Evolutionary conservation across 1,140 invertebrate species (phyloP), one percentile per base, ranked within the genome.

Genomic region (Drosophila kepulauana): DNA sequence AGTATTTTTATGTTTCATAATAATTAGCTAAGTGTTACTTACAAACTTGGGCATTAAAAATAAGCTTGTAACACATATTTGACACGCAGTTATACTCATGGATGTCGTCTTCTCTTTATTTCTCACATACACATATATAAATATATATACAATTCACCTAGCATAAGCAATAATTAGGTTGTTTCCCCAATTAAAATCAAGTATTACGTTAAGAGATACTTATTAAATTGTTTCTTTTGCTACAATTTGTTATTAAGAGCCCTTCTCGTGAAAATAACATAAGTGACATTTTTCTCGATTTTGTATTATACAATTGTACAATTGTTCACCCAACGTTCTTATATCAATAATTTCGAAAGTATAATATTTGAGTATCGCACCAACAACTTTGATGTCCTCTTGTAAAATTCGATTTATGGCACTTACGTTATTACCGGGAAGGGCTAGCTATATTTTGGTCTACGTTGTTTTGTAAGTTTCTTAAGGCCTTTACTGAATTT

Each of bases 401-500:
- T 25, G 20, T 25, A 25, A 25, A 25, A 25, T 25, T 25, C 3
- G 20, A 25, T 25, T 16, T 16, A 16, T 16, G 16, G 16, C 16
- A 1, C 16, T 16, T 25, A 25, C 20, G 20, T 25, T 25, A 25
- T 25, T 25, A 25, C 20, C 3, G 20, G 0, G 20, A 25, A 25
- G 20, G 20, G 20, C 20, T 25, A 25, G 20, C 20, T 25, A 56
- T 65, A 48, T 64, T 64, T 72, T 33, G 5, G 30, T 33, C 7
- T 8, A 8, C 8, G 8, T 54, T 56, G 65, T 35, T 78, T 82
- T 67, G 75, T 62, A 59, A 82, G 75, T 84, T 66, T 49, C 62
- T 85, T 85, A 86, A 85, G 82, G 82, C 82, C 82, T 69, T 85
- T 86, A 71, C 86, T 85, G 82, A 82, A 73, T 78, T 85, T 82